Evolutionary conservation across 2,113 vertebrate genomes (phyloP).

Genomic region (Plecturocebus donacophilus): DNA sequence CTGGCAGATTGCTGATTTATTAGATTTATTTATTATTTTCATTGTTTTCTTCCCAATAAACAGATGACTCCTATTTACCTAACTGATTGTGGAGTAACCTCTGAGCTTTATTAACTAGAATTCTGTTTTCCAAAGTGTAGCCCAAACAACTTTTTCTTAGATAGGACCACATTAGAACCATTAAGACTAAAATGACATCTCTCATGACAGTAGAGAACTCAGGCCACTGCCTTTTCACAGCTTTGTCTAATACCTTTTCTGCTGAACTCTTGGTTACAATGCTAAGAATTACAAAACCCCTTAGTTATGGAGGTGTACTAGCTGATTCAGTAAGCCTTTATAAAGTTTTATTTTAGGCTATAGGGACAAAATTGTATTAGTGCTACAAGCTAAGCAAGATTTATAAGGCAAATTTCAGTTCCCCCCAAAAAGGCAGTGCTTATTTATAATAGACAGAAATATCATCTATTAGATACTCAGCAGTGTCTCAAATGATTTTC

Average conservation of each 20-base stretch:
- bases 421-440: not conserved
- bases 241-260: not conserved
- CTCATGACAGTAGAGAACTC: not conserved
- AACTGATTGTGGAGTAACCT: not conserved
- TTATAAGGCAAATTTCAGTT: slow-evolving; percentile 22
- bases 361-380: not conserved
- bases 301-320: not conserved
- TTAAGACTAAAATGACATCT: not conserved
- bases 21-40: not conserved
- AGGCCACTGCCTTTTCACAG: not conserved
- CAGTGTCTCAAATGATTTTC: not conserved
- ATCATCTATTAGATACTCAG: not conserved
- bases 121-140: not conserved
- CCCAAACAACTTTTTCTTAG: not conserved
- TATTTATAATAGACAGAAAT: not conserved
- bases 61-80: not conserved
- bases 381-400: not conserved
- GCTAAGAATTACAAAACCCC: not conserved
- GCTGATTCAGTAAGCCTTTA: not conserved
- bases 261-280: not conserved
- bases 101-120: not conserved
- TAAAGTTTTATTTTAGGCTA: not conserved
- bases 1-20: not conserved
- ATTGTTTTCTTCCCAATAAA: not conserved
- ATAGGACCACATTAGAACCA: not conserved